These are phyloP conservation scores for Aphelinus certus DNA, from an alignment of 1,140 invertebrate species.

Conservation along the genomic window DNA sequence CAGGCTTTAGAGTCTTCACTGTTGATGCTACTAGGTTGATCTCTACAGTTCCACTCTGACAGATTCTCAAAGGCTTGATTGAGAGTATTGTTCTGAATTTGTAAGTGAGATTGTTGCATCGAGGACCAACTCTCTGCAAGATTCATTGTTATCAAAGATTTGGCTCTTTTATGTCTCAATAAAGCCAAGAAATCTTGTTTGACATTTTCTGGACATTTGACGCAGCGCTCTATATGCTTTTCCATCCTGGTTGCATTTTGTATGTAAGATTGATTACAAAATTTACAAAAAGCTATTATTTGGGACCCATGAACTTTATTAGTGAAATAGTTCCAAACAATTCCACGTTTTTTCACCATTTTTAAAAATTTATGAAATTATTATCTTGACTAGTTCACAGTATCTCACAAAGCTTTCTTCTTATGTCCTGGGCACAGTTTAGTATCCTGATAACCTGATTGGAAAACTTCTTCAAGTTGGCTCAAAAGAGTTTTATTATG, in stretches of 20 bases:
- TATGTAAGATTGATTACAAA: constrained; percentile 56
- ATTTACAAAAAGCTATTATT: constrained; percentile 58
- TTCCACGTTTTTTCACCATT: constrained; percentile 58
- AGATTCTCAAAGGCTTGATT: constrained; percentile 38
- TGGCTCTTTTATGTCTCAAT: constrained; percentile 50
- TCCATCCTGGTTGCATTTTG: constrained; percentile 60
- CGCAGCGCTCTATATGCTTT: constrained; percentile 54
- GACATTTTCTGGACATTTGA: constrained; percentile 53
- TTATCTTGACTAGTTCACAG: no score
- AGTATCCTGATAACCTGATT: no score
- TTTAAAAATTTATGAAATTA: not conserved
- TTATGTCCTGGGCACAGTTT: no score
- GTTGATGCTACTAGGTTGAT: constrained; percentile 29
- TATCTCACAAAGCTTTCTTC: no score
- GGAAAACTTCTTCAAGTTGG: no score
- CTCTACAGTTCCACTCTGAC: constrained; percentile 48
- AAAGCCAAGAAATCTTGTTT: constrained; percentile 53
- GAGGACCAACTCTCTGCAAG: constrained; percentile 43
- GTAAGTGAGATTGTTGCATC: constrained; percentile 45
- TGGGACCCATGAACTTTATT: constrained; percentile 57
- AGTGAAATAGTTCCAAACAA: constrained; percentile 58
- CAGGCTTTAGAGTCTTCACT: not conserved
- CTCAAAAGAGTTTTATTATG: no score
- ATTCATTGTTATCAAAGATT: constrained; percentile 42
- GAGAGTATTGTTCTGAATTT: constrained; percentile 41